Base-by-base conservation (phyloP, 2,888 invertebrate species). In the Rambutsinella grinnellia region DNA sequence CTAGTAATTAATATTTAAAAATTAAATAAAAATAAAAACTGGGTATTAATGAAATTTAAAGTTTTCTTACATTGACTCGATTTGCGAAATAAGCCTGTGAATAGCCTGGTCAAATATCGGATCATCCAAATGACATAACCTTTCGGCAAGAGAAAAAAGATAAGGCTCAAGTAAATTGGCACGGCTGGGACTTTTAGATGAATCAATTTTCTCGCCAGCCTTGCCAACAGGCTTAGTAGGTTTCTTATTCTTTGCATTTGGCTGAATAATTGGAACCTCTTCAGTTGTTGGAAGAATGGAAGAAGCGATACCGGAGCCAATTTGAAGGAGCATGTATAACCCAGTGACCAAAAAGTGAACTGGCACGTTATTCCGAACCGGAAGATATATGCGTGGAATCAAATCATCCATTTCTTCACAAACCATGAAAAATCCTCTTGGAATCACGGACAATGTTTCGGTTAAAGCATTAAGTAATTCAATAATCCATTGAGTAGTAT, bases 271-370 rank as follows among this genome's bases (percentile, higher is more conserved):
- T 75, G 8, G 24, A 1, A 71, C 21, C 13, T 46, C 66, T 15
- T 44, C 46, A 44, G 8, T 6, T 13, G 44, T 21, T 5, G 72
- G 60, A n/a, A 72, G 53, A 28, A 80, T 77, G 19, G 80, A 79
- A 63, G 17, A 62, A 24, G 78, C 66, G 10, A 84, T 72, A 23
- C 78, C 80, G 23, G 80, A 56, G 13, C 83, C 82, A 15, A 83
- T 58, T 53, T 82, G 87, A 51, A 92, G 86, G 81, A 91, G 90
- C 49, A 92, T 90, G 79, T 94, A 94, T 0, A 92, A 86, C 0
- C 91, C 89, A 0, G 92, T 90, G 62, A 92, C 88, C 60, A 93
- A 86, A 84, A 93, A 88, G 86, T 94, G 94, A 47, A 94, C 86
- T 15, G 94, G 85, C 5, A 93, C 90, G 0, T 93, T 93, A 10